Base-by-base conservation (phyloP, 1,140 invertebrate genomes). In the Scaptomyza hsui region DNA sequence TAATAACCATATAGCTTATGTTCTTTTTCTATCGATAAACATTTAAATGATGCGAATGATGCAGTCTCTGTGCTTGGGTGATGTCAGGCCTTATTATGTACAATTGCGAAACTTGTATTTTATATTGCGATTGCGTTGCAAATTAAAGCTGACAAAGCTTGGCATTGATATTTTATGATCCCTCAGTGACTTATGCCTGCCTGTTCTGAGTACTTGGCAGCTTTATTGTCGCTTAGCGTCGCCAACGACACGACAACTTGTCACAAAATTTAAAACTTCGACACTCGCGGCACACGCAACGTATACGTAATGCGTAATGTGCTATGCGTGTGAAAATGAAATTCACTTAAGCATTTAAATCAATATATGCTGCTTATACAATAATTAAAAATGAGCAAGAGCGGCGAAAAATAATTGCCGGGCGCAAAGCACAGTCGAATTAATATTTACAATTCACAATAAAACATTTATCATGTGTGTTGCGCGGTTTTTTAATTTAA, bases 291-390 rank as follows among this genome's bases (percentile, higher is more conserved):
- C 41, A n/a, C 26, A 59, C 48, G 39, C 39, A 13, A n/a, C 56
- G 51, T 37, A 55, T 68, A 51, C 26, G 63, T 59, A 47, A 76
- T 71, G 10, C 9, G 15, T 15, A 13, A 7, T 18, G 29, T 32
- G 19, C 18, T 39, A 59, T 52, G 55, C 24, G 53, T 61, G 29
- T 72, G 68, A 26, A 72, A 63, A 80, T 77, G 68, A 41, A 72
- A 80, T 76, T 67, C 37, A 39, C 41, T 13, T 16, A 49, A 51
- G 35, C 59, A 80, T 82, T 80, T 81, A 73, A 80, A 81, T 81
- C 78, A 80, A 80, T 80, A 73, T 73, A 56, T 37, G 47, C n/a
- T 32, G 9, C 26, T 47, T 24, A 44, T 32, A 69, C 72, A 75
- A 63, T 5, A 29, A n/a, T 2, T 9, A 4, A 26, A 42, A 42